These are phyloP conservation scores for Uloborus diversus DNA, from an alignment of 1,140 invertebrate genomes.

Conservation along the genomic window DNA sequence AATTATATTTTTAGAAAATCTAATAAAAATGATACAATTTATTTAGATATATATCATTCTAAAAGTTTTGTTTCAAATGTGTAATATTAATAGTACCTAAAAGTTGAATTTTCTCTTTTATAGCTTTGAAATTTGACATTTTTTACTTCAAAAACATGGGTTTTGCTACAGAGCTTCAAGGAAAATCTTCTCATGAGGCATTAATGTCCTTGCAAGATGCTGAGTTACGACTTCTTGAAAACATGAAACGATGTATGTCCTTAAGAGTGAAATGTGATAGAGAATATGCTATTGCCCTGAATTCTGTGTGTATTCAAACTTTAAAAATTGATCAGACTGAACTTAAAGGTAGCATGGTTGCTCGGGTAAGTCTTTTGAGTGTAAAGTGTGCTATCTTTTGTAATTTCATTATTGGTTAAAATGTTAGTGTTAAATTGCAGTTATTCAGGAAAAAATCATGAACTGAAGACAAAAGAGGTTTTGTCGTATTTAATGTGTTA, in stretches of 20 bases:
- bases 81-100: no score
- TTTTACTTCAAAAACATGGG: slow-evolving; percentile 72
- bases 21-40: no score
- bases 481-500: no score
- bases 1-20: no score
- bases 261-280: slow-evolving; percentile 89
- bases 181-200: slow-evolving; percentile 78
- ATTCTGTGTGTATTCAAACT: slow-evolving; percentile 79
- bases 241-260: slow-evolving; percentile 83
- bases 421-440: no score
- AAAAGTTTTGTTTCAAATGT: no score
- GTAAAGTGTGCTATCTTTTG: no score
- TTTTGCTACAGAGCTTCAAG: slow-evolving; percentile 83
- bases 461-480: no score
- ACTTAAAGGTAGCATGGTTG: slow-evolving; percentile 49
- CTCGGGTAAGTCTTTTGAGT: slow-evolving; percentile 44
- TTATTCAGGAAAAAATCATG: no score
- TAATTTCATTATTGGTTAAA: neutral
- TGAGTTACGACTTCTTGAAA: slow-evolving; percentile 87
- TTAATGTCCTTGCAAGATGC: slow-evolving; percentile 87
- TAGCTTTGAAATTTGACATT: neutral
- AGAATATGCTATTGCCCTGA: slow-evolving; percentile 85
- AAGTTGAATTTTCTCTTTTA: no score
- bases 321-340: slow-evolving; percentile 60
- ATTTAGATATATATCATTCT: no score